Percentiles rank a stretch among this genome's conserved stretches.
phyloP scores from a whole-genome alignment of 2,888 invertebrate species.

The Dorcus hopei region DNA sequence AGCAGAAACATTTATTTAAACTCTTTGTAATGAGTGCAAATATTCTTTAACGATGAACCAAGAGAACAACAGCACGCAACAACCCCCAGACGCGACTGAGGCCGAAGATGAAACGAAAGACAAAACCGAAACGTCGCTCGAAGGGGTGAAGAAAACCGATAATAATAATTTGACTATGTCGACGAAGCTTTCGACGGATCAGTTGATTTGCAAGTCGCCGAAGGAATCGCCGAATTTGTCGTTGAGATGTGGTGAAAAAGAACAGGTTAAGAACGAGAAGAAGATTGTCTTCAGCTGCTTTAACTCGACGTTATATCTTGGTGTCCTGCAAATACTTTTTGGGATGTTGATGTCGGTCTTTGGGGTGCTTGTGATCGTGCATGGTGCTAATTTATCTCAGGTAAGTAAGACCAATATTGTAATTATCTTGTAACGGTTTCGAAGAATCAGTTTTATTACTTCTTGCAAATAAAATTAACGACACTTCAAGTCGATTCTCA shows the following conservation, averaged over 20 bases:
- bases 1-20: too few relatives aligned
- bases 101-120: not conserved
- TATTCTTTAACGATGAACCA: too few relatives aligned
- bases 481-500: too few relatives aligned
- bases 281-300: constrained; percentile 20
- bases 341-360: constrained; percentile 62
- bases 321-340: constrained; percentile 60
- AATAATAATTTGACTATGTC: constrained; percentile 34
- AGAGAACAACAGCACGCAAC: too few relatives aligned
- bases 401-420: constrained; percentile 29
- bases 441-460: too few relatives aligned
- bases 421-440: too few relatives aligned
- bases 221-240: constrained; percentile 40
- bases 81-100: not conserved
- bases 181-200: constrained; percentile 53
- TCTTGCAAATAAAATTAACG: too few relatives aligned
- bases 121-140: not conserved
- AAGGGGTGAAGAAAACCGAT: constrained; percentile 14
- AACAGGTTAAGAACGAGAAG: constrained; percentile 15
- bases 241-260: constrained; percentile 26
- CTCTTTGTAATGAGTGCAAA: too few relatives aligned
- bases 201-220: constrained; percentile 57
- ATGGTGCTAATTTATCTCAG: constrained; percentile 54
- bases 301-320: constrained; percentile 44
- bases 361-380: constrained; percentile 61